phyloP scores from a whole-genome alignment of 2,797 vertebrate species.

The Manis pentadactyla region DNA sequence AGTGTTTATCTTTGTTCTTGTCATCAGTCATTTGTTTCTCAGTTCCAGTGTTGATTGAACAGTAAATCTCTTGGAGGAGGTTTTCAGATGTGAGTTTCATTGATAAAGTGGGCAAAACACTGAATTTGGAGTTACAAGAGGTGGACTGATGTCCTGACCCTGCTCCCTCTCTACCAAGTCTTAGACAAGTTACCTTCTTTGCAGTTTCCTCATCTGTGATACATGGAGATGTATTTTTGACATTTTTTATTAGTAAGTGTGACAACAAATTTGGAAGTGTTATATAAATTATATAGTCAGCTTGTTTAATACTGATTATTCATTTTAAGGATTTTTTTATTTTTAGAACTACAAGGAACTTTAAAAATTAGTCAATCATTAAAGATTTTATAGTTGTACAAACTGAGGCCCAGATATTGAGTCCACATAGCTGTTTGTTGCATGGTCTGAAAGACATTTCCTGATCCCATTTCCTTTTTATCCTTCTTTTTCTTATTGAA shows the following conservation, averaged over 20 bases:
- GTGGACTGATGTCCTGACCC: background rate
- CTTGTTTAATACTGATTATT: slow-evolving; percentile 11
- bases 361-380: background rate
- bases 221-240: background rate
- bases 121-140: background rate
- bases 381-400: background rate
- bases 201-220: background rate
- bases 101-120: background rate
- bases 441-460: background rate
- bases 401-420: background rate
- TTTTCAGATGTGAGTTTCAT: background rate
- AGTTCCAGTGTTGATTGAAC: background rate
- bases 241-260: background rate
- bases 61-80: background rate
- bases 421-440: background rate
- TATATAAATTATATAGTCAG: background rate
- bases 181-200: background rate
- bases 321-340: background rate
- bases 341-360: background rate
- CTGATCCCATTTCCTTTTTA: background rate
- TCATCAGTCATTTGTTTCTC: background rate
- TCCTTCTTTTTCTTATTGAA: background rate
- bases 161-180: background rate
- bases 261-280: background rate
- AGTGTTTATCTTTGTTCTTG: slow-evolving; percentile 29